A percentile compares a stretch with the other conserved stretches of the same genome.
Conservation (phyloP, 2,113 vertebrate genomes). For the Pachyramphus minor region DNA sequence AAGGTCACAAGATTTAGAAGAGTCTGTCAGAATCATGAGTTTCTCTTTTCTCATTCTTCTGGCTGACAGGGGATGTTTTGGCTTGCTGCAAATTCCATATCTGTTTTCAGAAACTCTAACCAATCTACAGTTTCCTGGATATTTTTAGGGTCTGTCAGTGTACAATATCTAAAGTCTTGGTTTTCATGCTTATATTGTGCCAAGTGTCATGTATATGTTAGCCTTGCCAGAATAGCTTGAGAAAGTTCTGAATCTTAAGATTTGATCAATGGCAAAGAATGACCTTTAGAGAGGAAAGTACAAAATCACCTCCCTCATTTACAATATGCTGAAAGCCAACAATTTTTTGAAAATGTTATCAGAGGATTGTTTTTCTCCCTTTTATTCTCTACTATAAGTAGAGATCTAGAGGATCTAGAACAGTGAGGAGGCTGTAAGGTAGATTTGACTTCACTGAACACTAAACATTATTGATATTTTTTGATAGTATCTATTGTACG, state of each 20-base stretch:
- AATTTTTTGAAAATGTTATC: background rate
- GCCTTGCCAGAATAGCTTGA: background rate
- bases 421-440: background rate
- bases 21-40: background rate
- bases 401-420: background rate
- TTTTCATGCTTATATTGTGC: background rate
- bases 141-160: background rate
- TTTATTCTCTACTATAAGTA: background rate
- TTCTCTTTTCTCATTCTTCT: background rate
- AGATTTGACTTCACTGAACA: background rate
- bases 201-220: background rate
- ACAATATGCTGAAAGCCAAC: background rate
- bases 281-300: background rate
- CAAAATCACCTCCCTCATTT: background rate
- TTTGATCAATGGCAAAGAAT: background rate
- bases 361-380: background rate
- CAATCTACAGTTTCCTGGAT: background rate
- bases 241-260: background rate
- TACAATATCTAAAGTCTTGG: background rate
- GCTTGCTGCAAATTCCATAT: background rate
- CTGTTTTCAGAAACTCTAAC: background rate
- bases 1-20: background rate
- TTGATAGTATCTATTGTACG: background rate
- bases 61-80: background rate
- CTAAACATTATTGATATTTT: background rate